These are phyloP conservation scores for Pygoscelis adeliae DNA, from an alignment of 2,113 vertebrate genomes.

Conservation along the genomic window DNA sequence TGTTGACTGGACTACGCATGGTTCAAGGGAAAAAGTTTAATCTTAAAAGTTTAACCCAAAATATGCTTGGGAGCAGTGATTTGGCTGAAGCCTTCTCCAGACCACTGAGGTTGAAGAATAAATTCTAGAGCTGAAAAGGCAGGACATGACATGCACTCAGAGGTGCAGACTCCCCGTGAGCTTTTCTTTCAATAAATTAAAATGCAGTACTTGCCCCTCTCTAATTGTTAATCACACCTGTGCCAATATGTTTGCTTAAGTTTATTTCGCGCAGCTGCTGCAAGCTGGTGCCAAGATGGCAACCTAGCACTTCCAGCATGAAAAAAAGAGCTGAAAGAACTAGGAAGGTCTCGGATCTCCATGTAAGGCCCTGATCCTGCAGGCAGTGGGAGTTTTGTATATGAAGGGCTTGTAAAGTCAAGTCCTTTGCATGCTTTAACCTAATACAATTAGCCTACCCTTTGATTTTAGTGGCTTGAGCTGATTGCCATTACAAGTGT, in stretches of 20 bases:
- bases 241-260: background rate
- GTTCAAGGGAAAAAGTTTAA: background rate
- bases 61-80: background rate
- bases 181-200: background rate
- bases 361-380: background rate
- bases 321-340: background rate
- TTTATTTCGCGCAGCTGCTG: conserved; percentile 22
- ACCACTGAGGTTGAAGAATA: background rate
- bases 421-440: background rate
- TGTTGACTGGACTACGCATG: background rate
- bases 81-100: background rate
- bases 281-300: conserved; percentile 11
- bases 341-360: background rate
- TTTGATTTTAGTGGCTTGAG: conserved; percentile 6
- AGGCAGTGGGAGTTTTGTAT: background rate
- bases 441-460: background rate
- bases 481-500: background rate
- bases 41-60: background rate
- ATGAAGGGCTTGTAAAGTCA: background rate
- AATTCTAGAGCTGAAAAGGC: background rate
- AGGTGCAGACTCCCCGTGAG: accelerated
- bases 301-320: background rate
- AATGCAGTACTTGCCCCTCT: background rate
- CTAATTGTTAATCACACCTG: background rate
- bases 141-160: background rate